Conservation (phyloP, 2,797 vertebrate species). For the Chaetophractus vellerosus region DNA sequence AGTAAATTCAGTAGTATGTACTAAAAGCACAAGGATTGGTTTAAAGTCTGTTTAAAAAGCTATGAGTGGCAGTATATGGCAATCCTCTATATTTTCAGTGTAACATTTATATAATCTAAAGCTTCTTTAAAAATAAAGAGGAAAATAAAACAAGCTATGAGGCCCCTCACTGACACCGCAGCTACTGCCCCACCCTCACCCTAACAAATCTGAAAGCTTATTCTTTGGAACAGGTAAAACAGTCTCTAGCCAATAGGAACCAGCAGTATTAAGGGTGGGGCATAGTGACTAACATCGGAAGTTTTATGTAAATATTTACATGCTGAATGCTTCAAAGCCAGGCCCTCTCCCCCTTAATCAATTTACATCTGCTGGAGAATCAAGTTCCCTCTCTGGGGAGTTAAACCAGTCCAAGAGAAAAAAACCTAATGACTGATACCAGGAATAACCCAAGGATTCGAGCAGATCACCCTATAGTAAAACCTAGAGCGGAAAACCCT, state of each 20-base stretch:
- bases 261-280: neutral
- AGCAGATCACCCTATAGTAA: neutral
- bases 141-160: too few species aligned
- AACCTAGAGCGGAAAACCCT: neutral
- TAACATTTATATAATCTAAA: too few species aligned
- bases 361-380: neutral
- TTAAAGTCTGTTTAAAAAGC: neutral
- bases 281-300: neutral
- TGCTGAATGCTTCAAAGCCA: neutral
- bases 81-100: too few species aligned
- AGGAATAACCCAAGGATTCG: neutral
- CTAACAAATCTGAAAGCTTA: slow-evolving; percentile 41
- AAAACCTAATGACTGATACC: neutral
- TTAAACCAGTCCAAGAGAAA: neutral
- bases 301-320: slow-evolving; percentile 34
- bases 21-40: neutral
- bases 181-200: neutral
- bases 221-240: neutral
- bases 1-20: neutral
- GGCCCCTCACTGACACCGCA: neutral
- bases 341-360: neutral
- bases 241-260: neutral
- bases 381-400: neutral
- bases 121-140: too few species aligned
- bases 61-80: too few species aligned